phyloP scores from a whole-genome alignment of 2,113 vertebrate genomes.

The Romanogobio albipinnatus region DNA sequence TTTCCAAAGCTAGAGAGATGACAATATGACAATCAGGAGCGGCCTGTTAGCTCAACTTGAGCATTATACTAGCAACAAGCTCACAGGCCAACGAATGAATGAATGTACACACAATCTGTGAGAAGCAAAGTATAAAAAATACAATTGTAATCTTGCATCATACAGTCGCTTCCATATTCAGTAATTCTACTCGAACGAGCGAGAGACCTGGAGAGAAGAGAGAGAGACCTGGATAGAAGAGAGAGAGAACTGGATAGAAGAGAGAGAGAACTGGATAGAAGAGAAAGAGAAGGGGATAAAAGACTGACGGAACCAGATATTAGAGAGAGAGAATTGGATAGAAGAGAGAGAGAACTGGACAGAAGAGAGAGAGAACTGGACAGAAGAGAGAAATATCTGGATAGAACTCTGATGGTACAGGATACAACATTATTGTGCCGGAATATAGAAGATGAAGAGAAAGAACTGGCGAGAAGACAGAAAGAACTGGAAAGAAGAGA shows the following conservation, averaged over 20 bases:
- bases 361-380: neutral
- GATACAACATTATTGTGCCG: no score
- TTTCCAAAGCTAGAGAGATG: no score
- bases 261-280: neutral
- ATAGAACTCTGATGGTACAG: neutral
- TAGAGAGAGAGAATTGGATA: neutral
- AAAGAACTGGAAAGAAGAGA: neutral
- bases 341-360: neutral
- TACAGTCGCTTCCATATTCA: no score
- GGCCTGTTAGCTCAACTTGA: no score
- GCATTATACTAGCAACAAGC: no score
- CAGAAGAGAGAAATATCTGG: neutral
- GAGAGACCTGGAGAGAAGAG: no score
- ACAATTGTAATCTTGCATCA: neutral
- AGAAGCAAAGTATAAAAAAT: neutral
- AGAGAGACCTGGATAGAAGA: no score
- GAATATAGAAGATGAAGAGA: neutral
- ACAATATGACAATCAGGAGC: no score
- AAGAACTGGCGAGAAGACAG: neutral
- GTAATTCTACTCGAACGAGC: no score
- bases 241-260: neutral
- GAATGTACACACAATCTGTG: neutral
- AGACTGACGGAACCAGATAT: neutral
- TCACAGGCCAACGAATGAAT: neutral
- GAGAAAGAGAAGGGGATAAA: neutral